Percentiles rank a stretch among this genome's conserved stretches.
phyloP scores from a whole-genome alignment of 2,113 vertebrate species.

The Sciurus niger region DNA sequence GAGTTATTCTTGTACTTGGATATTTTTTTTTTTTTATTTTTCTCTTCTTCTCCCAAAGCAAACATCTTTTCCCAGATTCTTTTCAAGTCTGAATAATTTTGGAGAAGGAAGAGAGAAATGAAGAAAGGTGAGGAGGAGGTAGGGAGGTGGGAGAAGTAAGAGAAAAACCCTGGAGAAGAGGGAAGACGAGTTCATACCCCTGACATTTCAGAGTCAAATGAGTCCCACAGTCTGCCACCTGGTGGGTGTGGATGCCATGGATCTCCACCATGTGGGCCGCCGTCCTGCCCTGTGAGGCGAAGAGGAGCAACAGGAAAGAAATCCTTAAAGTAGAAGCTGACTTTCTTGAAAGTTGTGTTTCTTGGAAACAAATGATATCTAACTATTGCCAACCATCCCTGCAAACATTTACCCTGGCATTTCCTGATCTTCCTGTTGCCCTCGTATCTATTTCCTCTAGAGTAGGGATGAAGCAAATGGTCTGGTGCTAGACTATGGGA shows the following conservation, averaged over 20 bases:
- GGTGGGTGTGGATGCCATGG: background rate
- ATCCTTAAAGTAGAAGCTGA: background rate
- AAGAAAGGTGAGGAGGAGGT: background rate
- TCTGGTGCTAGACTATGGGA: background rate
- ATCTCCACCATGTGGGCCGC: background rate
- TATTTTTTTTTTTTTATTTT: conserved; percentile 64
- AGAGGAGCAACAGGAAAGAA: conserved; percentile 19
- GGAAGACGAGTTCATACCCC: background rate
- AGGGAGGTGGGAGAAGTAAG: background rate
- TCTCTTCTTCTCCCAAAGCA: conserved; percentile 86
- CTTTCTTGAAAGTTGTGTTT: background rate
- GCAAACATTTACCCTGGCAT: background rate
- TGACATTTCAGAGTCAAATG: background rate
- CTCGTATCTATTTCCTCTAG: background rate
- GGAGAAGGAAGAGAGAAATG: conserved; percentile 49
- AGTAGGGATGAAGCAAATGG: background rate
- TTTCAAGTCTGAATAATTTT: conserved; percentile 52
- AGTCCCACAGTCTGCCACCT: background rate
- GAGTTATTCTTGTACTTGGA: conserved; percentile 65
- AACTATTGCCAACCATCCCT: background rate
- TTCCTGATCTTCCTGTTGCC: background rate
- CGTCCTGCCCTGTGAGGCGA: background rate
- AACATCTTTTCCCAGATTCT: conserved; percentile 78
- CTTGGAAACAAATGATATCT: conserved; percentile 43
- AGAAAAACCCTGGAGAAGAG: background rate